Evolutionary conservation across 2,797 vertebrate genomes (phyloP), one percentile per base, ranked within the genome.

Genomic region (Tiaroga cobitis): DNA sequence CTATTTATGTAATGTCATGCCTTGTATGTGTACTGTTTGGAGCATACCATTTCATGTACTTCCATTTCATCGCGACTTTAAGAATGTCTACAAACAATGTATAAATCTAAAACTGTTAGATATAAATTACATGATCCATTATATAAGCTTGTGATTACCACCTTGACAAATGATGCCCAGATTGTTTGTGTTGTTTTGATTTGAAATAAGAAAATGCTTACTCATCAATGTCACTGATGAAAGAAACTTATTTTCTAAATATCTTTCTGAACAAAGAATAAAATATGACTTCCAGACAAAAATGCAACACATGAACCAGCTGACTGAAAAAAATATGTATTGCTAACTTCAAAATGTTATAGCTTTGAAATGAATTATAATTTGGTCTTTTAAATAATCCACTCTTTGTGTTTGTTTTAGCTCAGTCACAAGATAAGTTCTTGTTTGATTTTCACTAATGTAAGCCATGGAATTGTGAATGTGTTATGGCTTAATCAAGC

Each of bases 171-270:
- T 73, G 15, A 46, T 46, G 21, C 2, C 13, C 13, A n/a, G 69
- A 46, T 29, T 29, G 41, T 72, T 72, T 46, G 34, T 34, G 29
- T 41, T 43, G 21, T 43, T 72, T n/a, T 73, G 70, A 73, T 73
- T 46, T 73, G n/a, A 73, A 46, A 73, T 73, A 41, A 29, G n/a
- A 72, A 46, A 72, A 26, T 72, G 69, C 69, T 46, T n/a, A 72
- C 19, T 41, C n/a, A 11, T 68, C 18, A 37, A 39, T 39, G 2
- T 39, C 69, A 72, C 2, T 46, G 15, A 46, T 73, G 41, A 73
- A 73, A 73, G 24, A 72, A 70, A 70, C 39, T 16, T n/a, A 41
- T 46, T 72, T 13, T 16, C 39, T 15, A n/a, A 43, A 68, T 72
- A 26, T 72, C 15, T 72, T 72, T 72, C 39, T 43, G 39, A 39